Evolutionary conservation across 2,888 invertebrate genomes (phyloP), one percentile per base, ranked within the genome.

Genomic region (Nemurella pictetii): DNA sequence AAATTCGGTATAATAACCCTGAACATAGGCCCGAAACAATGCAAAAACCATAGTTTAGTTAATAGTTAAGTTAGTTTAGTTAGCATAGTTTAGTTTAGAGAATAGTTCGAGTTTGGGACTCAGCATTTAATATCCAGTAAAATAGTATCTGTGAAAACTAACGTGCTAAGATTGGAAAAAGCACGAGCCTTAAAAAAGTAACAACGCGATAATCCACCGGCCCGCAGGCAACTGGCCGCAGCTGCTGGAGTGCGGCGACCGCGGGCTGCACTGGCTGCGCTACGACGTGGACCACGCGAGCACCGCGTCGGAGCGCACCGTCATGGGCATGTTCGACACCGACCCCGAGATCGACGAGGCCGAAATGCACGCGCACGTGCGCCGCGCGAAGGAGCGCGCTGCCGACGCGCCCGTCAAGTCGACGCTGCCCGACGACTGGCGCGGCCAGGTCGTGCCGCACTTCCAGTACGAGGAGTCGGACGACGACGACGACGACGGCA

Each of bases 281-380:
- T 82, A 82, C 82, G 72, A 72, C 82, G 28, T 82, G 2, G 82
- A 82, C 25, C 72, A 82, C 28, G 82, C 55, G 12, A 55, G 27
- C 12, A 30, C 55, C 2, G 7, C 28, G 26, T 28, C 25, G n/a
- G 82, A 72, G 3, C 26, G 28, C 20, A 4, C 29, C 9, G n/a
- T n/a, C 7, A 7, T n/a, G 7, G n/a, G n/a, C 28, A 9, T 28
- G 28, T n/a, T 30, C 30, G 78, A 78, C 26, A 2, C 12, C 9
- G 75, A 27, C 27, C 25, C 12, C 4, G 75, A 75, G 27, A 7
- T 75, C 7, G 26, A 75, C 75, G 75, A 27, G 75, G 26, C 26
- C 7, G 3, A 1, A 12, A 15, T 55, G 20, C 55, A 20, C 55
- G 20, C 9, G 15, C 20, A 20, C 7, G 28, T 75, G 28, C 75